These are phyloP conservation scores for Daubentonia madagascariensis DNA, from an alignment of 2,113 vertebrate genomes.

Conservation along the genomic window DNA sequence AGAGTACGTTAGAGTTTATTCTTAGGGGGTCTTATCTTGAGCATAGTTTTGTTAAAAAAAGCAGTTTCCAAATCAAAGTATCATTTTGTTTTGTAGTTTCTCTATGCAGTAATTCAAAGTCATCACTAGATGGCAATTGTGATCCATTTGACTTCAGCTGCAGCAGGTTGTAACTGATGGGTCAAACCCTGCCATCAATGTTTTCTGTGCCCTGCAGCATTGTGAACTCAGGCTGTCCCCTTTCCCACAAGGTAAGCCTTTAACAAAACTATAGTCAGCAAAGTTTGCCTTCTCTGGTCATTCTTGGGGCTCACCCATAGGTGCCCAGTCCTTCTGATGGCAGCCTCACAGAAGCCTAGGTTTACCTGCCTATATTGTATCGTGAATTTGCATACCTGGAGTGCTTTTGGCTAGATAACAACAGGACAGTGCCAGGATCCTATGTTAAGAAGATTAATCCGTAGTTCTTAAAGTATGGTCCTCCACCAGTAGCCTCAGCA, in stretches of 20 bases:
- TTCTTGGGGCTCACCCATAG: not conserved
- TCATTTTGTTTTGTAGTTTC: not conserved
- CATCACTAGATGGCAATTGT: conserved; percentile 64
- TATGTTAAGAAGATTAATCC: not conserved
- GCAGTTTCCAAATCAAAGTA: not conserved
- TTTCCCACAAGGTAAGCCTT: not conserved
- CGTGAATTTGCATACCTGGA: not conserved
- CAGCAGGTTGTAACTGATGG: not conserved
- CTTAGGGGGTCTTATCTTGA: not conserved
- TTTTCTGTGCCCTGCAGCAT: not conserved
- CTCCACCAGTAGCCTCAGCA: not conserved
- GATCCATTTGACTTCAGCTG: not conserved
- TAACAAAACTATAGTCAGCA: not conserved
- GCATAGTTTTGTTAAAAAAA: not conserved
- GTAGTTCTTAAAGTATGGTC: not conserved
- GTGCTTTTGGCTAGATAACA: not conserved
- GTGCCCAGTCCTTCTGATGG: not conserved
- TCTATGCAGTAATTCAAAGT: conserved; percentile 8
- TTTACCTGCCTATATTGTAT: not conserved
- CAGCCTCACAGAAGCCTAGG: not conserved
- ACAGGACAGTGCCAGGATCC: not conserved
- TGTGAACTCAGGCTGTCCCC: not conserved
- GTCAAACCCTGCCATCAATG: not conserved
- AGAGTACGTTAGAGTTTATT: not conserved
- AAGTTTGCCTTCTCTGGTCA: not conserved